Base-by-base conservation (phyloP, 2,888 invertebrate species). In the Philereme vetulata region DNA sequence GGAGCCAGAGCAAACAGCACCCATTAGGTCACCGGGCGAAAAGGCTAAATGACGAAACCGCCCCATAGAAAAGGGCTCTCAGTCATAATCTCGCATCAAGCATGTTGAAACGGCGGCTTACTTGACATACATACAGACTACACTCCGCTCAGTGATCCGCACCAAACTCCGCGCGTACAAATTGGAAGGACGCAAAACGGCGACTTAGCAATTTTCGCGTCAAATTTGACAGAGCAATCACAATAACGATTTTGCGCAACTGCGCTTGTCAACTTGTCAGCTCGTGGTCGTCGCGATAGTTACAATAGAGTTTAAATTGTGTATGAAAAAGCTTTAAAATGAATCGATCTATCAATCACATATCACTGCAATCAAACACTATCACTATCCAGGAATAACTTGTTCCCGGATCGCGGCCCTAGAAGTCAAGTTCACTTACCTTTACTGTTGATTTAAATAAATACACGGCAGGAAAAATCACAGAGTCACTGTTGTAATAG, bases 401-500 rank as follows among this genome's bases (percentile, higher is more conserved):
- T 51, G 65, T 69, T 76, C 78, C 81, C 78, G 57, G 75, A 72
- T 77, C 80, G 60, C 70, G 72, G 75, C 76, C 75, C 75, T 74
- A 54, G 21, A 72, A 74, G 65, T 71, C 66, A 81, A 81, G 79
- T 82, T 82, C 82, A 86, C 91, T 92, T 85, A 92, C 91, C 91
- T 89, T 89, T 78, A 79, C 70, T 75, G 81, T 77, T 79, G 82
- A 75, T 78, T 72, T 73, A 82, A 86, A 86, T 82, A 83, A 85
- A 85, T 85, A 83, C 80, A 78, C 87, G 85, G 84, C 85, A 84
- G 87, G 87, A 87, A 90, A 89, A 90, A 90, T 85, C 88, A 91
- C 91, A 90, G 86, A 86, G 85, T 70, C 90, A 91, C 91, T 88
- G 88, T 88, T 84, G 91, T 91, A 90, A 91, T 92, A 91, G 89